phyloP scores from a whole-genome alignment of 2,888 invertebrate genomes.

The Erynnis tages region DNA sequence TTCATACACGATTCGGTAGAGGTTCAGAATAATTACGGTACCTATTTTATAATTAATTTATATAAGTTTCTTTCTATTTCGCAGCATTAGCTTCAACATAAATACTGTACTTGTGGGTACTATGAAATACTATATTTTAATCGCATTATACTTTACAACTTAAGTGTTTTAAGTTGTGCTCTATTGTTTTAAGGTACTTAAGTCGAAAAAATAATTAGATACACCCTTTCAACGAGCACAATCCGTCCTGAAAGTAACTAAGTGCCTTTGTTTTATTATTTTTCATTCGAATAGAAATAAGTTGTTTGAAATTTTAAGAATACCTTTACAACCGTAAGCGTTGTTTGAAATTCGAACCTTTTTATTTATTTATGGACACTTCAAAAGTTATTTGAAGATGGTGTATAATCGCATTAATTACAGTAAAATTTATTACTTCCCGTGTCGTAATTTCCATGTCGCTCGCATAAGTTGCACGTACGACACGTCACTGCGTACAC shows the following conservation, averaged over 20 bases:
- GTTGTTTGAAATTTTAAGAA: constrained; percentile 48
- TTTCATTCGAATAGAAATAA: constrained; percentile 48
- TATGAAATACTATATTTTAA: too few species aligned
- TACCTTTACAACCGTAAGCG: constrained; percentile 48
- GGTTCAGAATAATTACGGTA: too few species aligned
- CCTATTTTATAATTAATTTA: too few species aligned
- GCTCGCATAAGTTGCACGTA: too few species aligned
- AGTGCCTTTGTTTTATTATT: constrained; percentile 44
- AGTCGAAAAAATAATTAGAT: constrained; percentile 8
- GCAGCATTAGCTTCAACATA: too few species aligned
- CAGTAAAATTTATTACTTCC: too few species aligned
- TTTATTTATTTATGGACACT: constrained; percentile 28
- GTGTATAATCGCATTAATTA: constrained; percentile 11
- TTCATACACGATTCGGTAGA: too few species aligned
- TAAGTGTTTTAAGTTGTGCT: background rate
- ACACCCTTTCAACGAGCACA: constrained; percentile 29
- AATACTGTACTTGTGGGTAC: too few species aligned
- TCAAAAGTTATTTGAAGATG: constrained; percentile 43
- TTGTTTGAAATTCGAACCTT: constrained; percentile 42
- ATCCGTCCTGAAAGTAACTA: constrained; percentile 34
- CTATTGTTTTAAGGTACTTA: background rate
- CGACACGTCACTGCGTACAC: too few species aligned
- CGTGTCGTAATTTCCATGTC: too few species aligned
- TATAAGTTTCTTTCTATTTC: too few species aligned
- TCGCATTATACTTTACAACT: too few species aligned